Evolutionary conservation across 2,888 invertebrate genomes (phyloP).

Genomic region (Drosophila cognata): DNA sequence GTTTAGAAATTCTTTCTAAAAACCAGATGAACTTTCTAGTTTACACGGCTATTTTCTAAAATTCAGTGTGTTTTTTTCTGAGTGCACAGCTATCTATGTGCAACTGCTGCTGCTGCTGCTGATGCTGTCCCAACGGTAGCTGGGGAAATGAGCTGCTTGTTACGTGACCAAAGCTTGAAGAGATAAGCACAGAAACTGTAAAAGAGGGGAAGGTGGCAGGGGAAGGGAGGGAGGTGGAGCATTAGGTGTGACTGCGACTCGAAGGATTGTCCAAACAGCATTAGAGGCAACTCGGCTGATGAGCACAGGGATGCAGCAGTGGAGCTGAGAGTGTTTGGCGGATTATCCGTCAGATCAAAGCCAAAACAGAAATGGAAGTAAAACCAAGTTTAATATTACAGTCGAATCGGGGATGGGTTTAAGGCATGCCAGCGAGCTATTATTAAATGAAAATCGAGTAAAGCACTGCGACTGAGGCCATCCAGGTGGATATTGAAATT

Average conservation of each 20-base stretch:
- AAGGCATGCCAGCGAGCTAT: not conserved
- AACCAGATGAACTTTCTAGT: too few species aligned
- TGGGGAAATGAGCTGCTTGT: constrained; percentile 72
- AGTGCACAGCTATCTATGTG: not conserved
- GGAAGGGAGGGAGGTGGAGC: not conserved
- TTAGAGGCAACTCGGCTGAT: constrained; percentile 18
- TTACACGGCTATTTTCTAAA: not conserved
- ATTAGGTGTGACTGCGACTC: constrained; percentile 5
- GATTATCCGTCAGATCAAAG: constrained; percentile 16
- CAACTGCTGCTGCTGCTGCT: constrained; percentile 9
- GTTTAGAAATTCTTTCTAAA: not conserved
- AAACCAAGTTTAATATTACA: not conserved
- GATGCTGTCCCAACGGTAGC: constrained; percentile 49
- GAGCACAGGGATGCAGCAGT: constrained; percentile 1
- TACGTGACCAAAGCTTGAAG: constrained; percentile 57
- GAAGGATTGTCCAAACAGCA: constrained; percentile 31
- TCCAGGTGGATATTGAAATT: not conserved
- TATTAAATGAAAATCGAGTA: not conserved
- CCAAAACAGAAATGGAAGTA: constrained; percentile 4
- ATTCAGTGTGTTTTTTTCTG: not conserved
- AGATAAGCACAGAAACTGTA: not conserved
- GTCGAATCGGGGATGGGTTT: not conserved
- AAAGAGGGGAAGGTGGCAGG: not conserved
- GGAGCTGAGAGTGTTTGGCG: not conserved
- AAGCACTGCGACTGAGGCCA: not conserved